phyloP scores from a whole-genome alignment of 2,888 invertebrate species.

The Anoplius nigerrimus region DNA sequence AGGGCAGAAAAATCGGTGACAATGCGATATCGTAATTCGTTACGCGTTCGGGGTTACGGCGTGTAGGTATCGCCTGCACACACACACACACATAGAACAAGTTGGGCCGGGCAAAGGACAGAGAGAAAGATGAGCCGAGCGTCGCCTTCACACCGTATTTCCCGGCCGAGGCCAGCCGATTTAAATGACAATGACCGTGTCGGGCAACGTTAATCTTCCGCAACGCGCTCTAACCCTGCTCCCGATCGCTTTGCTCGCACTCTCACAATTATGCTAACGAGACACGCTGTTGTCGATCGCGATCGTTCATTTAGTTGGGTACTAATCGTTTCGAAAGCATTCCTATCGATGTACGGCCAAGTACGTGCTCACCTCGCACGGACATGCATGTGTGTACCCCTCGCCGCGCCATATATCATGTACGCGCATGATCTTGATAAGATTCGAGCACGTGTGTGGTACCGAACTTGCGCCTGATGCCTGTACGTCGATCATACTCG shows the following conservation, averaged over 20 bases:
- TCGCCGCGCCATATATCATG: not conserved
- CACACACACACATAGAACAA: no score
- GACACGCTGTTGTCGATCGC: slow-evolving; percentile 36
- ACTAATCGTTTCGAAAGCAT: slow-evolving; percentile 20
- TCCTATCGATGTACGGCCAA: not conserved
- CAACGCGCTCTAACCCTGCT: slow-evolving; percentile 12
- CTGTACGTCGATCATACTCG: slow-evolving; percentile 43
- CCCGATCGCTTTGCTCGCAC: slow-evolving; percentile 33
- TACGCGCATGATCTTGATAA: not conserved
- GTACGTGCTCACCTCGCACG: not conserved
- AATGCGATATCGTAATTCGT: no score
- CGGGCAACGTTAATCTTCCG: slow-evolving; percentile 26
- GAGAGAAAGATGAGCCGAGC: not conserved
- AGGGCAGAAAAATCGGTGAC: no score
- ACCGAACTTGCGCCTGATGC: slow-evolving; percentile 34
- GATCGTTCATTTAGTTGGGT: slow-evolving; percentile 20
- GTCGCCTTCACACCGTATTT: slow-evolving; percentile 4
- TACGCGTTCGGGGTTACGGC: no score
- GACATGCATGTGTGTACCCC: not conserved
- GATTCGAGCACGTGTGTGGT: no score
- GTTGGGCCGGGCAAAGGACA: no score
- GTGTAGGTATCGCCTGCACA: no score
- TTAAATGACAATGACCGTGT: slow-evolving; percentile 51
- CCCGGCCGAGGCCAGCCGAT: slow-evolving; percentile 24
- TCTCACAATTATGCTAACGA: slow-evolving; percentile 50